These are phyloP conservation scores for Neogale vison DNA, from an alignment of 2,113 vertebrate species.

Conservation along the genomic window DNA sequence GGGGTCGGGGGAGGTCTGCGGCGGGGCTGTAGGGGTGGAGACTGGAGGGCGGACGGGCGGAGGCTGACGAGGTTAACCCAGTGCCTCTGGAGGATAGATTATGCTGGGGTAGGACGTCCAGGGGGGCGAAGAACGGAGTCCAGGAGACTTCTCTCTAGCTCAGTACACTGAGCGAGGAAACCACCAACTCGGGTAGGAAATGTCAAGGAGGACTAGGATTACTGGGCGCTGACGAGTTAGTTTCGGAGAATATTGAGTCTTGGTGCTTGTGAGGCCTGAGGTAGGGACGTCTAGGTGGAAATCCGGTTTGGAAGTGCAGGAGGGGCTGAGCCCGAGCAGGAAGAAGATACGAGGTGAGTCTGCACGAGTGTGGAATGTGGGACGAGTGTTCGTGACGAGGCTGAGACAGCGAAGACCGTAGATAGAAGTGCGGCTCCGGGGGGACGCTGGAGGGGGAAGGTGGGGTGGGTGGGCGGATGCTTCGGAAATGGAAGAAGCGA, in stretches of 20 bases:
- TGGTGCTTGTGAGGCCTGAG: background rate
- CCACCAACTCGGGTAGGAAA: no score
- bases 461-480: fast-evolving
- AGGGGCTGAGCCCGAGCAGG: background rate
- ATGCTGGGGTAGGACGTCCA: background rate
- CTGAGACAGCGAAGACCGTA: background rate
- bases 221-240: background rate
- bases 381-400: no score
- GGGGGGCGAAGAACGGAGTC: background rate
- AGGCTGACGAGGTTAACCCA: background rate
- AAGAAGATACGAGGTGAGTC: background rate
- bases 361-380: fast-evolving
- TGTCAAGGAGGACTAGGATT: background rate
- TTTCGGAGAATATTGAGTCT: background rate
- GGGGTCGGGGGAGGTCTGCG: background rate
- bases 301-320: background rate
- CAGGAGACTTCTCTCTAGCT: background rate
- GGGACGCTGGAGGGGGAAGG: fast-evolving
- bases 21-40: fast-evolving
- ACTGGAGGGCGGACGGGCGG: background rate
- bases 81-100: no score
- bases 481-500: background rate
- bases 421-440: fast-evolving
- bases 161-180: background rate
- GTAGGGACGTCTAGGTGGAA: background rate